Percentiles rank a stretch among this genome's conserved stretches.
Evolutionary conservation across 2,113 vertebrate genomes (phyloP).

Genomic region (Synodontis membranacea): DNA sequence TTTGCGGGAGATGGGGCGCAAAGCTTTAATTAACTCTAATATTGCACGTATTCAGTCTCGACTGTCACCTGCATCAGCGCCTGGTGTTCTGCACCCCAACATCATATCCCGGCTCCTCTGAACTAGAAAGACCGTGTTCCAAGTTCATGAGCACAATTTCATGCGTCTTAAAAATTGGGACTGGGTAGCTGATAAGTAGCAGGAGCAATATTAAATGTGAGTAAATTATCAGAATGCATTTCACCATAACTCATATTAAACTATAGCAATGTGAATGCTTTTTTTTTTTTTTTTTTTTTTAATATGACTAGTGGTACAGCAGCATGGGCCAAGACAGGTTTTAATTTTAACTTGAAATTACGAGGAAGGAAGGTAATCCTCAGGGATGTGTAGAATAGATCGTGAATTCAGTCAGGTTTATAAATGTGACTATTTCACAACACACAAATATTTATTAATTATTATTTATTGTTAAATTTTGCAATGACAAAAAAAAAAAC

Average conservation of each 20-base stretch:
- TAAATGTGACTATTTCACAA: neutral
- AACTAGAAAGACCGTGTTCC: slow-evolving; percentile 69
- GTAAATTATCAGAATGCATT: slow-evolving; percentile 65
- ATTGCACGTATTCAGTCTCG: slow-evolving; percentile 78
- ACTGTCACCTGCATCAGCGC: slow-evolving; percentile 77
- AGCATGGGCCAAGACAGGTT: neutral
- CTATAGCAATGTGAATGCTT: slow-evolving; percentile 50
- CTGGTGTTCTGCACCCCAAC: slow-evolving; percentile 69
- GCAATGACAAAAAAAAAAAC: too few species aligned
- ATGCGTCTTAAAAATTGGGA: slow-evolving; percentile 74
- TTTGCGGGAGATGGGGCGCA: slow-evolving; percentile 79
- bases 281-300: neutral
- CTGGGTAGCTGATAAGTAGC: slow-evolving; percentile 63
- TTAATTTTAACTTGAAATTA: slow-evolving; percentile 26
- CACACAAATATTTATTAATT: neutral
- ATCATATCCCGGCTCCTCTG: slow-evolving; percentile 67
- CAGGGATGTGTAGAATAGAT: slow-evolving; percentile 6
- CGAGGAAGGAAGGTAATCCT: neutral
- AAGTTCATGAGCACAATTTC: slow-evolving; percentile 76
- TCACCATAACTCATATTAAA: slow-evolving; percentile 61
- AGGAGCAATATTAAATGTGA: slow-evolving; percentile 59
- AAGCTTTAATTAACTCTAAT: slow-evolving; percentile 86
- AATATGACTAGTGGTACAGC: slow-evolving; percentile 48
- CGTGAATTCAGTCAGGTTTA: neutral
- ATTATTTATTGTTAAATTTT: too few species aligned